A percentile compares a stretch with the other conserved stretches of the same genome.
Conservation (phyloP, 2,797 vertebrate species). For the Euthynnus affinis region DNA sequence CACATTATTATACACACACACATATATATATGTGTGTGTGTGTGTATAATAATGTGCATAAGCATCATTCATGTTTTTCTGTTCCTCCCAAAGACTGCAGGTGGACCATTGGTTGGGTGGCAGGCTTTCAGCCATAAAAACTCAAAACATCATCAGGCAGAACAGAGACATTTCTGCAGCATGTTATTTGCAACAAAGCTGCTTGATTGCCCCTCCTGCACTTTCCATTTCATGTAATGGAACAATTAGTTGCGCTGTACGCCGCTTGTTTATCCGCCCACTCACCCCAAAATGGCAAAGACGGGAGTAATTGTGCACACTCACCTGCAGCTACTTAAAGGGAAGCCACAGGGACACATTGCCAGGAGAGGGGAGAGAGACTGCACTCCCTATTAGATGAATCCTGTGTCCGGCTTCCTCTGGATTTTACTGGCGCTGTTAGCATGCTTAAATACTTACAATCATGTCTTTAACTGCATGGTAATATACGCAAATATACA, state of each 20-base stretch:
- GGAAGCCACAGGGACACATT: slow-evolving; percentile 37
- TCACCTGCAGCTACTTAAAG: slow-evolving; percentile 76
- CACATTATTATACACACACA: no score
- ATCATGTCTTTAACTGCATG: background rate
- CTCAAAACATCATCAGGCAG: slow-evolving; percentile 54
- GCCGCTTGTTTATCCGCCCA: slow-evolving; percentile 66
- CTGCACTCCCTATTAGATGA: slow-evolving; percentile 35
- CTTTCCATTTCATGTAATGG: slow-evolving; percentile 72
- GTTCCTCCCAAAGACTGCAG: slow-evolving; percentile 12
- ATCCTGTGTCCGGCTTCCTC: slow-evolving; percentile 31
- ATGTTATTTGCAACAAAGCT: slow-evolving; percentile 68
- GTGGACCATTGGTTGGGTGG: slow-evolving; percentile 17
- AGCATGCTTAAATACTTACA: background rate
- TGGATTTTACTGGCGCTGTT: slow-evolving; percentile 7
- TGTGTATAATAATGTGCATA: background rate
- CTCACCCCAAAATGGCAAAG: slow-evolving; percentile 65
- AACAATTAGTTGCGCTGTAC: slow-evolving; percentile 69
- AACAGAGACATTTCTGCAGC: slow-evolving; percentile 54
- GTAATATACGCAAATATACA: slow-evolving; percentile 13
- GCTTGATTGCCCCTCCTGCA: slow-evolving; percentile 73
- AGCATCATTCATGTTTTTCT: background rate
- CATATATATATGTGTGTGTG: no score
- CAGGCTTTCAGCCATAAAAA: slow-evolving; percentile 41
- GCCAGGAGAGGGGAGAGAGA: slow-evolving; percentile 7
- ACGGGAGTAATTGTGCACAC: slow-evolving; percentile 66